Base-by-base conservation (phyloP, 2,888 invertebrate genomes). In the Drosophila hawaiiensis region DNA sequence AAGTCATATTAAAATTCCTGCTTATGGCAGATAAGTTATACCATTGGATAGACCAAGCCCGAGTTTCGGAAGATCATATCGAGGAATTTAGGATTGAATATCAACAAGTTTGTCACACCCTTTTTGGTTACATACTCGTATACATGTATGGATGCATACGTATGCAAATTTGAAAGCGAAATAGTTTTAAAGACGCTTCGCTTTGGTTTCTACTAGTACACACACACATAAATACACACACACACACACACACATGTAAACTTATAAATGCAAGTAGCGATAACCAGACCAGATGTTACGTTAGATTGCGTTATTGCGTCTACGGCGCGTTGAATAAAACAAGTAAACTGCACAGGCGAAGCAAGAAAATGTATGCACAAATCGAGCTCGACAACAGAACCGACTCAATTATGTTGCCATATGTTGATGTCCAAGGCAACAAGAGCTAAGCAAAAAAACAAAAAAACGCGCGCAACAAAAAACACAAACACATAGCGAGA, bases 401-500 rank as follows among this genome's bases (percentile, higher is more conserved):
- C 53, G 60, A 43, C 35, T 58, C 67, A 81, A 83, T 78, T 89
- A 83, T 76, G 87, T 75, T 84, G 84, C 84, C 84, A 84, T 86
- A 86, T 86, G 85, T 75, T 90, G 73, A 69, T 53, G 71, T 75
- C 35, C 72, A 56, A 58, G 73, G 59, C 59, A 41, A 59, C 29
- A n/a, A 54, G 5, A 54, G 41, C 25, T 41, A 31, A 35, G 12
- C 29, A 25, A 22, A 28, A 22, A 62, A 31, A 47, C 7, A 7
- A 31, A 70, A 74, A 80, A 71, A 76, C 77, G 79, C 79, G 81
- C 77, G 81, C 80, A 76, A 79, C 60, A 61, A 65, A 50, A 64
- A 47, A 65, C 55, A 68, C n/a, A 55, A n/a, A 55, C 54, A 58
- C 28, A 53, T 10, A 50, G 25, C 25, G 5, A 54, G 16, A 53